Evolutionary conservation across 2,113 vertebrate genomes (phyloP).

Genomic region (human): DNA sequence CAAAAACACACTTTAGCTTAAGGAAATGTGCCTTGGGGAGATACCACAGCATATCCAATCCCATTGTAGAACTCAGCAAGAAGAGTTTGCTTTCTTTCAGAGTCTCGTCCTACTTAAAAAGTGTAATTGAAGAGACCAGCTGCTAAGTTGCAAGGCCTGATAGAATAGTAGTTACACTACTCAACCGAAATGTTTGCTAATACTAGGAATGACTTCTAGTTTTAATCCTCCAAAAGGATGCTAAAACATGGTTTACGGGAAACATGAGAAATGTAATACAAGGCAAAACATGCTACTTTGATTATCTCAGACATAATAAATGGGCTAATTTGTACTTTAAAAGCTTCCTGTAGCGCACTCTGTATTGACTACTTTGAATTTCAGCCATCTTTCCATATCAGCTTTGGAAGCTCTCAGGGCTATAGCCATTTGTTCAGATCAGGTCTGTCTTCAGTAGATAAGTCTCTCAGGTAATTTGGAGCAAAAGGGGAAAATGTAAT

Average conservation of each 20-base stretch:
- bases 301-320: constrained; percentile 69
- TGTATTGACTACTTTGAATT: constrained; percentile 69
- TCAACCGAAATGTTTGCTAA: constrained; percentile 45
- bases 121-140: neutral
- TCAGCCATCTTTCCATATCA: constrained; percentile 66
- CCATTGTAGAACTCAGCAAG: neutral
- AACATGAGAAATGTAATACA: constrained; percentile 46
- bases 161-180: neutral
- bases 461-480: constrained; percentile 80
- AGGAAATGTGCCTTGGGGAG: constrained; percentile 37
- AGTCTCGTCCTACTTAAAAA: constrained; percentile 40
- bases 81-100: constrained; percentile 20
- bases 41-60: neutral
- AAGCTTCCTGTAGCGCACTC: constrained; percentile 50
- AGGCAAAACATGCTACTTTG: constrained; percentile 60
- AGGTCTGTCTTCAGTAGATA: constrained; percentile 82
- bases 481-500: constrained; percentile 62
- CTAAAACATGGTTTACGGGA: constrained; percentile 44
- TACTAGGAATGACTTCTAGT: neutral
- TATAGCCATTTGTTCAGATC: constrained; percentile 79
- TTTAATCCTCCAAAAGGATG: constrained; percentile 51
- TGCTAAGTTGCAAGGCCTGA: neutral
- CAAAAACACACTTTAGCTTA: constrained; percentile 20
- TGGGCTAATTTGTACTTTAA: constrained; percentile 79
- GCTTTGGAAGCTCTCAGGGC: constrained; percentile 69